phyloP scores from a whole-genome alignment of 1,140 invertebrate species.

The Hylyphantes graminicola region DNA sequence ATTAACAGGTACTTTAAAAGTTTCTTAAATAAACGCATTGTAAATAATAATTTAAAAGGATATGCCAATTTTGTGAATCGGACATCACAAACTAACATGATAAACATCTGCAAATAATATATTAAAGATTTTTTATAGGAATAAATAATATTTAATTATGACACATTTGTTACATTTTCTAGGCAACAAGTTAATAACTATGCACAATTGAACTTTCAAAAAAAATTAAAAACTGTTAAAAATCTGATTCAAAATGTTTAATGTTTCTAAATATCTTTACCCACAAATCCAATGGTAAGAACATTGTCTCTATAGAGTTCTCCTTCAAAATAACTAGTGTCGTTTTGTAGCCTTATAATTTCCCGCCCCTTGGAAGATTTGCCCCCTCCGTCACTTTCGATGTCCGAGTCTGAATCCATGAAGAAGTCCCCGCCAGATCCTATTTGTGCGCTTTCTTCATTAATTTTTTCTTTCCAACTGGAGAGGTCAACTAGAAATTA shows the following conservation, averaged over 20 bases:
- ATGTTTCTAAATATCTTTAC: conserved; percentile 60
- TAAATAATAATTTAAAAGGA: too few species aligned
- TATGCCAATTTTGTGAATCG: too few species aligned
- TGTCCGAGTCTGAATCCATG: conserved; percentile 71
- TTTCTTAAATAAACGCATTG: too few species aligned
- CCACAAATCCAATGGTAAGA: conserved; percentile 89
- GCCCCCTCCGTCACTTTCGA: conserved; percentile 61
- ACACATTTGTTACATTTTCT: too few species aligned
- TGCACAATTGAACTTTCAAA: too few species aligned
- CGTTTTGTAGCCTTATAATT: conserved; percentile 70
- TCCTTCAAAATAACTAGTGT: conserved; percentile 77
- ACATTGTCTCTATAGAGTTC: conserved; percentile 82
- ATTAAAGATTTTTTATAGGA: too few species aligned
- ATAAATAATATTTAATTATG: too few species aligned
- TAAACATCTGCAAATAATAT: too few species aligned
- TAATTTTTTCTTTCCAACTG: conserved; percentile 87
- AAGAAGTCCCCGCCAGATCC: conserved; percentile 25
- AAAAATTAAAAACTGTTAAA: too few species aligned
- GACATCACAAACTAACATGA: too few species aligned
- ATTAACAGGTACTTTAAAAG: too few species aligned
- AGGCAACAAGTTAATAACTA: too few species aligned
- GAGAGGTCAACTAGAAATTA: conserved; percentile 79
- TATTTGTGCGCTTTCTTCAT: conserved; percentile 72
- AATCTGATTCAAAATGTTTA: neutral
- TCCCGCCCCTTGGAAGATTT: conserved; percentile 31